These are phyloP conservation scores for Galerucella pusilla DNA, from an alignment of 2,888 invertebrate species.

Conservation along the genomic window DNA sequence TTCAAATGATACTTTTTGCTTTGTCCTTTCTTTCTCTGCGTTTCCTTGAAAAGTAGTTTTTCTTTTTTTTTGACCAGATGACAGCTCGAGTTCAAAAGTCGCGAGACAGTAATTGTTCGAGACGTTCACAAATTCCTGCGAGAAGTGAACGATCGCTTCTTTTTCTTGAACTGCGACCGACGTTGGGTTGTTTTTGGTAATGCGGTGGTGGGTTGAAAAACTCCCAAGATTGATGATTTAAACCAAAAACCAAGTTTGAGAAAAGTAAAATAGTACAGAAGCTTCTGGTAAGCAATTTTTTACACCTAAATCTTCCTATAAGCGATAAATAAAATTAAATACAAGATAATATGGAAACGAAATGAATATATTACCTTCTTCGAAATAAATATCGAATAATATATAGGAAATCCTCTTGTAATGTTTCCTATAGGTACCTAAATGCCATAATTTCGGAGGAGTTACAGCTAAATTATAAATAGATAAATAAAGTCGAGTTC, in stretches of 20 bases:
- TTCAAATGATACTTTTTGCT: slow-evolving; percentile 54
- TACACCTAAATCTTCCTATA: too few species aligned
- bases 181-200: slow-evolving; percentile 17
- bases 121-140: slow-evolving; percentile 51
- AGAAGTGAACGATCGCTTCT: slow-evolving; percentile 39
- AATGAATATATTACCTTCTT: too few species aligned
- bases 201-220: slow-evolving; percentile 32
- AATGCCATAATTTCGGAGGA: too few species aligned
- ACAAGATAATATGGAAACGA: too few species aligned
- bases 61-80: slow-evolving; percentile 43
- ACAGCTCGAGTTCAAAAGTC: slow-evolving; percentile 48
- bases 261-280: neutral
- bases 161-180: slow-evolving; percentile 28
- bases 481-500: too few species aligned
- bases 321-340: too few species aligned
- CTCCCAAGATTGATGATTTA: slow-evolving; percentile 41
- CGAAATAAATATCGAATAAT: too few species aligned
- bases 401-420: too few species aligned
- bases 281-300: neutral
- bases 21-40: slow-evolving; percentile 48
- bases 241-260: neutral
- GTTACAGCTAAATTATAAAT: too few species aligned
- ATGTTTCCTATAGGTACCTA: too few species aligned
- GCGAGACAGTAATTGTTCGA: slow-evolving; percentile 51
- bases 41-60: slow-evolving; percentile 30